phyloP scores from a whole-genome alignment of 2,797 vertebrate species.

The Uromys caudimaculatus region DNA sequence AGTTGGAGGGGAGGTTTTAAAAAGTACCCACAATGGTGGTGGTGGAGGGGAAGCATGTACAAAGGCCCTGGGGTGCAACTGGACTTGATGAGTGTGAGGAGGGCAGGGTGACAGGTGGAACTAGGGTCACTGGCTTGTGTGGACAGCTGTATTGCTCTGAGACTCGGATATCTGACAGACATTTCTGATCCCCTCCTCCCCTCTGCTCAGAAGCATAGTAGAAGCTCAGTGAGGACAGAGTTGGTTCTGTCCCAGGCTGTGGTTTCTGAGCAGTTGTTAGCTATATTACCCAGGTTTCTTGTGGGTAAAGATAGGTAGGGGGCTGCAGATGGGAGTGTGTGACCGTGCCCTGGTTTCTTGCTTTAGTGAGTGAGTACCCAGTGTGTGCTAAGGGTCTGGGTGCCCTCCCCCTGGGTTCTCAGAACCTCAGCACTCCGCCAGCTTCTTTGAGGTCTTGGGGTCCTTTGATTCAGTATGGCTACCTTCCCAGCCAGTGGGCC shows the following conservation, averaged over 20 bases:
- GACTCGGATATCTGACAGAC: neutral
- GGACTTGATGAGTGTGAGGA: neutral
- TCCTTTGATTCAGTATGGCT: slow-evolving; percentile 9
- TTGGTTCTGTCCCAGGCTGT: neutral
- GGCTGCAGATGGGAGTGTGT: neutral
- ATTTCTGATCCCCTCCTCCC: neutral
- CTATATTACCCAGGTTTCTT: neutral
- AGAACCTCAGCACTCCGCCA: neutral
- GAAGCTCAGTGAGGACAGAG: neutral
- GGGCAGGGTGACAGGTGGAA: neutral
- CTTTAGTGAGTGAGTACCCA: neutral
- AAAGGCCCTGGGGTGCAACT: neutral
- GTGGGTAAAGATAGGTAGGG: neutral
- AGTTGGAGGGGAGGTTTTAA: neutral
- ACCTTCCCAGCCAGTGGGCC: slow-evolving; percentile 44
- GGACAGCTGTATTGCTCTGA: neutral
- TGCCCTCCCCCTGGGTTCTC: neutral
- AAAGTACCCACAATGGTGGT: neutral
- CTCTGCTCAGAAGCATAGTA: neutral
- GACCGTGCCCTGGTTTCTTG: neutral
- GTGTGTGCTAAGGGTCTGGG: neutral
- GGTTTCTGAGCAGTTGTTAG: neutral
- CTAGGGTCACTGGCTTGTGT: neutral
- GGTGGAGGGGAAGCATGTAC: neutral
- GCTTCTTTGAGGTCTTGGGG: neutral